A percentile compares a stretch with the other conserved stretches of the same genome.
Conservation (phyloP, 2,888 invertebrate species). For the Thereva nobilitata region DNA sequence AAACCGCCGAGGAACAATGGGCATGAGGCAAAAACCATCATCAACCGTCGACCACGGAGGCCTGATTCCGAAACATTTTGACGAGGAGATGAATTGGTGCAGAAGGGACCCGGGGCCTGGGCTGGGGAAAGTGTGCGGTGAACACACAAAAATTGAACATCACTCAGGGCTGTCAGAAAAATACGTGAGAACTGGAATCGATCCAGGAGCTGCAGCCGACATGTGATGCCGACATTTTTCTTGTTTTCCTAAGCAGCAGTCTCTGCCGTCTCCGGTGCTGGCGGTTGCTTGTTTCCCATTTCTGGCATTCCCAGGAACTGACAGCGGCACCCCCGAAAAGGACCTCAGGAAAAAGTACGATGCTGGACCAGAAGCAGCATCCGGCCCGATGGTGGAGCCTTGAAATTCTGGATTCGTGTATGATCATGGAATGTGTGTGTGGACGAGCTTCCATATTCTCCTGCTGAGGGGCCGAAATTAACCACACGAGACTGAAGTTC, state of each 20-base stretch:
- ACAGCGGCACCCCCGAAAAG: too few species aligned
- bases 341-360: not conserved
- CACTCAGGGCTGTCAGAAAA: constrained; percentile 41
- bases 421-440: too few species aligned
- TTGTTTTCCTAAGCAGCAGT: constrained; percentile 13
- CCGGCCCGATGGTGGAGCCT: not conserved
- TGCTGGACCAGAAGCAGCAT: not conserved
- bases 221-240: constrained; percentile 34
- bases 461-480: too few species aligned
- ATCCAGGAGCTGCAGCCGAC: constrained; percentile 35
- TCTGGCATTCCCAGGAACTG: not conserved
- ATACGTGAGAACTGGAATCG: constrained; percentile 40
- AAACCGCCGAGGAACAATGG: constrained; percentile 12
- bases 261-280: not conserved
- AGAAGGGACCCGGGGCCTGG: not conserved
- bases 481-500: too few species aligned
- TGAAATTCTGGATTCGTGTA: too few species aligned
- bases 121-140: not conserved
- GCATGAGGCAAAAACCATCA: constrained; percentile 12
- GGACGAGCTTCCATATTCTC: too few species aligned
- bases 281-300: constrained; percentile 11
- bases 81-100: constrained; percentile 29
- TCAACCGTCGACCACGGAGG: not conserved
- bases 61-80: constrained; percentile 20
- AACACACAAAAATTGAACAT: constrained; percentile 40